Percentiles rank a stretch among this genome's conserved stretches.
These are phyloP conservation scores for Drosophila tanythrix DNA, from an alignment of 2,888 invertebrate genomes.

Conservation along the genomic window DNA sequence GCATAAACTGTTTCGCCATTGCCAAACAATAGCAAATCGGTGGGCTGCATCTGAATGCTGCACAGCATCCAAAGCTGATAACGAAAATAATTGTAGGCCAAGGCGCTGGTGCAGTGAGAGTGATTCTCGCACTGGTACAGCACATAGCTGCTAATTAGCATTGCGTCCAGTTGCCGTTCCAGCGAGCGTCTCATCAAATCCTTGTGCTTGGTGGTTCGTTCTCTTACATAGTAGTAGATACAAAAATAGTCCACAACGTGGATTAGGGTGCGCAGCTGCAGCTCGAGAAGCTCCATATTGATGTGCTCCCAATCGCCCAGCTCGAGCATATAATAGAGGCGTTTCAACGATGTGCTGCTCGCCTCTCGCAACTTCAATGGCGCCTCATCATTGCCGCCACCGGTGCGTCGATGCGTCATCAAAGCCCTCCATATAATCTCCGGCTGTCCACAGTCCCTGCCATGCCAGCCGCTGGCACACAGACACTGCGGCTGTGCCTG, in stretches of 20 bases:
- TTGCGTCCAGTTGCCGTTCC: constrained; percentile 72
- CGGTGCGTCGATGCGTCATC: constrained; percentile 84
- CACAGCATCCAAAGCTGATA: constrained; percentile 65
- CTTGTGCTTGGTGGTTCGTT: constrained; percentile 19
- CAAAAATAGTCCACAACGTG: constrained; percentile 88
- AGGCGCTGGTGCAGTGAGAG: constrained; percentile 65
- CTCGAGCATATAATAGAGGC: constrained; percentile 87
- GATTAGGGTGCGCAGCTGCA: constrained; percentile 87
- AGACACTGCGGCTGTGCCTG: constrained; percentile 84
- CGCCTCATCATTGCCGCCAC: constrained; percentile 80
- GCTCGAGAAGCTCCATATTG: constrained; percentile 87
- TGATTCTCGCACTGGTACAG: constrained; percentile 63
- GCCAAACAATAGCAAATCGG: constrained; percentile 87
- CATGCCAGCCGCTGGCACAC: constrained; percentile 88
- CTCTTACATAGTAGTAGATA: constrained; percentile 83
- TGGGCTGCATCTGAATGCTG: constrained; percentile 76
- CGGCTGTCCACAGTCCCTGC: constrained; percentile 88
- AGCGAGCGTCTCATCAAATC: constrained; percentile 73
- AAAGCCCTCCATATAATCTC: constrained; percentile 89
- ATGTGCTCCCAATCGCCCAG: constrained; percentile 84
- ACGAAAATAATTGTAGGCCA: constrained; percentile 74
- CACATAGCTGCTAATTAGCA: constrained; percentile 65
- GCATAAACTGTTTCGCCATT: constrained; percentile 88
- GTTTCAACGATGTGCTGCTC: constrained; percentile 80
- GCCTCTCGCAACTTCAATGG: constrained; percentile 69